Base-by-base conservation (phyloP, 2,113 vertebrate species). In the Triplophysa tibetana region DNA sequence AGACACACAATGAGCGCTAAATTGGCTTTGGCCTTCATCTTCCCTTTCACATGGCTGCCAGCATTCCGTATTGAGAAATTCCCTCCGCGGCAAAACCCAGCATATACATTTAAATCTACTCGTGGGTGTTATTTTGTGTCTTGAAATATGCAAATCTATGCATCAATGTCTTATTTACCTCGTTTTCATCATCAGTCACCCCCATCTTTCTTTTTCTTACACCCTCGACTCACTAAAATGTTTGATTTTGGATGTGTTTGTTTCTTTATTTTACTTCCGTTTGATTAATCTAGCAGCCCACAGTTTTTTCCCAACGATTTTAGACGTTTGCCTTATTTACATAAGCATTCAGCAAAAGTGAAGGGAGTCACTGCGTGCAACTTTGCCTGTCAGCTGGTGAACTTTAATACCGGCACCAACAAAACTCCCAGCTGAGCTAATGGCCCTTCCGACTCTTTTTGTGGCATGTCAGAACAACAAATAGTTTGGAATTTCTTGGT, bases 11-110 rank as follows among this genome's bases (percentile, higher is more conserved):
- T 67, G 3, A 10, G 23, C 56, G 64, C 45, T 83, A 75, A 79
- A 83, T 56, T 75, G 77, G 72, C 56, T 75, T 75, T 29, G 29
- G 72, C 56, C 60, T 61, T 67, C 67, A 62, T 79, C 58, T 45
- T 63, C 68, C 23, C 64, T 79, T 66, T 33, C 41, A 73, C 74
- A 62, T 61, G 64, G 23, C 61, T 2, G 33, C 69, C 76, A 79
- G 63, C 4, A 21, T 61, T 70, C 61, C 48, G 33, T 66, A 68
- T 38, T 21, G 56, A 62, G 43, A 67, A 54, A 79, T 29, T 45
- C 78, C 11, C 21, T 17, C 12, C 11, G 38, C 19, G 58, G n/a
- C 24, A 79, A 79, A 74, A 65, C 48, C 33, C 52, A n/a, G 14
- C 9, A 45, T 23, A 62, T 48, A 79, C 54, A 75, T 72, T 78